Percentiles rank a stretch among this genome's conserved stretches.
Evolutionary conservation across 2,888 invertebrate species (phyloP).

Genomic region (Heliconius hortense): DNA sequence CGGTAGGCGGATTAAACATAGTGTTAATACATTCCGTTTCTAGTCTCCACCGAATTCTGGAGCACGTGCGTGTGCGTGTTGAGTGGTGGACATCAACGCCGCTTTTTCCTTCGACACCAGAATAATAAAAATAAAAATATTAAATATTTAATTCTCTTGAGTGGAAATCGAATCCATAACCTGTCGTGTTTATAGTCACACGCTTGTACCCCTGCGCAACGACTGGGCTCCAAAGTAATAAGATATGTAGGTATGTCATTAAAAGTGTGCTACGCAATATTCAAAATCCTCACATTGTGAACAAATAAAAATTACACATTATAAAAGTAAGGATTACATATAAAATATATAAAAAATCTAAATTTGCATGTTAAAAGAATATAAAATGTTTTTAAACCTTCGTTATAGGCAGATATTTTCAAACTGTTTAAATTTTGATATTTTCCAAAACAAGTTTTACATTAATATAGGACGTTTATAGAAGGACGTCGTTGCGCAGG

Average conservation of each 20-base stretch:
- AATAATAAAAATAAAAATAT: too few relatives aligned
- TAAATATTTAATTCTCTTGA: too few relatives aligned
- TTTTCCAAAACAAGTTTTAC: neutral
- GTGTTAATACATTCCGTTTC: too few relatives aligned
- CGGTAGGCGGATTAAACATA: too few relatives aligned
- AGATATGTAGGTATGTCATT: neutral
- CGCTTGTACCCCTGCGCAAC: too few relatives aligned
- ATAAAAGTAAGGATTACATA: neutral
- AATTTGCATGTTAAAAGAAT: neutral
- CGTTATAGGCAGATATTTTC: neutral
- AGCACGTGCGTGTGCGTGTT: too few relatives aligned
- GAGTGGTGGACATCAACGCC: too few relatives aligned
- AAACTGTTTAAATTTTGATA: neutral
- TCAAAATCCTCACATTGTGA: neutral
- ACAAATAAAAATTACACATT: slow-evolving; percentile 1
- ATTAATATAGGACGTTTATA: neutral
- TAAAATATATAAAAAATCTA: neutral
- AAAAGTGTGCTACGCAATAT: neutral
- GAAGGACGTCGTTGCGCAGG: too few relatives aligned
- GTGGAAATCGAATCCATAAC: too few relatives aligned
- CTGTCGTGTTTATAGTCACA: too few relatives aligned
- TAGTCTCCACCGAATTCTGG: too few relatives aligned
- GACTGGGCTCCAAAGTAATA: neutral
- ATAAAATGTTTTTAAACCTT: neutral
- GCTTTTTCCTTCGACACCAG: too few relatives aligned